A percentile compares a stretch with the other conserved stretches of the same genome.
Evolutionary conservation across 2,113 vertebrate genomes (phyloP).

Genomic region (Polypterus bichir): DNA sequence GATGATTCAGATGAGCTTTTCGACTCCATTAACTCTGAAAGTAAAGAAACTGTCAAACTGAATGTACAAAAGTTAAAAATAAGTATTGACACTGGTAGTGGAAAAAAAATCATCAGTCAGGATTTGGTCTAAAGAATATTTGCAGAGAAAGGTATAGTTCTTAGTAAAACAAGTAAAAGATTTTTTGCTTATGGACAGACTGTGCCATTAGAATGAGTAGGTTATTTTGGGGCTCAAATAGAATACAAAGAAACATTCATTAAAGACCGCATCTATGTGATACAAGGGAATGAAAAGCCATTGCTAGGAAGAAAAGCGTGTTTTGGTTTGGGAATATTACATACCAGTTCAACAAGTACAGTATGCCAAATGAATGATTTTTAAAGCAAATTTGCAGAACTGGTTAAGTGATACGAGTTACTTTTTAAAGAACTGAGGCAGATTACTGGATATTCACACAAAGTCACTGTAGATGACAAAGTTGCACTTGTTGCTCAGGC

Average conservation of each 20-base stretch:
- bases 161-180: not conserved
- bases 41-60: no score
- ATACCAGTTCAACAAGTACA: not conserved
- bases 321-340: not conserved
- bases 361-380: not conserved
- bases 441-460: conserved; percentile 1
- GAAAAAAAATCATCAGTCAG: not conserved
- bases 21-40: not conserved
- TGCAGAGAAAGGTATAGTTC: not conserved
- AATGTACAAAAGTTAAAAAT: not conserved
- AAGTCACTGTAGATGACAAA: conserved; percentile 7
- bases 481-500: conserved; percentile 11
- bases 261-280: conserved; percentile 7
- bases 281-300: conserved; percentile 9
- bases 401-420: not conserved
- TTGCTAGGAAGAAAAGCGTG: conserved; percentile 1
- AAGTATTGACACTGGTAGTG: not conserved
- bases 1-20: not conserved
- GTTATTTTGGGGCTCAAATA: conserved; percentile 2
- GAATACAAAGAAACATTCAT: not conserved
- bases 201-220: no score
- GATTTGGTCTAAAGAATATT: not conserved
- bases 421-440: conserved; percentile 11
- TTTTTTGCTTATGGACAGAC: not conserved
- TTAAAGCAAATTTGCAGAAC: not conserved